A percentile compares a stretch with the other conserved stretches of the same genome.
phyloP scores from a whole-genome alignment of 1,140 invertebrate genomes.

The Drosophila seguyi region DNA sequence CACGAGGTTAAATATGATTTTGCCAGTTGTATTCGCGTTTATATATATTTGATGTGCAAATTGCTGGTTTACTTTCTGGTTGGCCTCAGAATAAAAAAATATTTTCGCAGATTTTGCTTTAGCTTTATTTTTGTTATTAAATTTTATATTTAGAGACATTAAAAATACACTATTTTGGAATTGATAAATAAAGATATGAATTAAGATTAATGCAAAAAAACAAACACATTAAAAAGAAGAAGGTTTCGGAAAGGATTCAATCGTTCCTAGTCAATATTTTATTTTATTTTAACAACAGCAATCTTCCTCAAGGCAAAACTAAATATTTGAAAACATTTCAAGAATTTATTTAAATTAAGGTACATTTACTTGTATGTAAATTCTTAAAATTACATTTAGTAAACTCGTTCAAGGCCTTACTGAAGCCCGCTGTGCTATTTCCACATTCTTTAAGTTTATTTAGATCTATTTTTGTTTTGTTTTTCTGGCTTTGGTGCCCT shows the following conservation, averaged over 20 bases:
- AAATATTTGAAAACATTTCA: background rate
- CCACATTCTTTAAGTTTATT: slow-evolving; percentile 1
- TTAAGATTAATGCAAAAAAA: too few relatives aligned
- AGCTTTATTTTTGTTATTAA: background rate
- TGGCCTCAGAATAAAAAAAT: background rate
- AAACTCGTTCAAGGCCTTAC: background rate
- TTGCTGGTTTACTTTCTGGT: slow-evolving; percentile 3
- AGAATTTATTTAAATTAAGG: background rate
- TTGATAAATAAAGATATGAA: too few relatives aligned
- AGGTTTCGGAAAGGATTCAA: background rate
- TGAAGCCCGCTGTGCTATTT: background rate
- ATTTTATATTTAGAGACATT: background rate
- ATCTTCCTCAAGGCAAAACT: too few relatives aligned
- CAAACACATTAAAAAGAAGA: background rate
- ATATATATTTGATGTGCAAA: slow-evolving; percentile 5
- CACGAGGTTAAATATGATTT: slow-evolving; percentile 1
- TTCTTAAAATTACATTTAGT: background rate
- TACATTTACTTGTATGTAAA: background rate
- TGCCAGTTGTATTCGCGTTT: background rate
- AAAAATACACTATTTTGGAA: background rate
- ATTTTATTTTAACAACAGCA: background rate
- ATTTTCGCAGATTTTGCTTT: background rate
- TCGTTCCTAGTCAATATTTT: background rate
- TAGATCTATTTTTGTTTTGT: slow-evolving; percentile 14
- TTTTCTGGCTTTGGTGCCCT: background rate